Conservation (phyloP, 2,797 vertebrate species). For the Brotula barbata region DNA sequence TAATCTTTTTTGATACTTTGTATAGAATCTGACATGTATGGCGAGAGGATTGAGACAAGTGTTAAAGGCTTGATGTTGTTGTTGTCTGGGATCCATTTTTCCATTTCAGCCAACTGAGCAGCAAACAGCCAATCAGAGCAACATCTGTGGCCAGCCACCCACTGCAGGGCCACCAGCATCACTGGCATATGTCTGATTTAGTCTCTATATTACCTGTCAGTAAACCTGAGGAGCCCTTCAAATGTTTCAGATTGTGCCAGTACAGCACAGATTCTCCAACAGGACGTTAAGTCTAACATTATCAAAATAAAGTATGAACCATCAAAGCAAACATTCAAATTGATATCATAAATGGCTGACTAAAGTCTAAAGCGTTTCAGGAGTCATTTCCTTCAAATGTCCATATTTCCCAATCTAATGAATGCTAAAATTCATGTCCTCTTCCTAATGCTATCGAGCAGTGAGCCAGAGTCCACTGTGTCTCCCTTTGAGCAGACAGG, state of each 20-base stretch:
- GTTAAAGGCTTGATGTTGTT: conserved; percentile 50
- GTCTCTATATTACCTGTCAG: background rate
- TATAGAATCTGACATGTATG: conserved; percentile 71
- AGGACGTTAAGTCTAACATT: too few species aligned
- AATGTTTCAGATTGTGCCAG: too few species aligned
- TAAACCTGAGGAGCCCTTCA: background rate
- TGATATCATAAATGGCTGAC: too few species aligned
- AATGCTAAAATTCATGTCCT: too few species aligned
- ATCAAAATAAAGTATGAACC: too few species aligned
- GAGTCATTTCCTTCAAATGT: background rate
- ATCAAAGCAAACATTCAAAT: too few species aligned
- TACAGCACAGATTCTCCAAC: too few species aligned
- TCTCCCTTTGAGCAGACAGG: background rate
- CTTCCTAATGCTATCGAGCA: too few species aligned
- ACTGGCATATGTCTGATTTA: background rate
- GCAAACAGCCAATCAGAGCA: conserved; percentile 59
- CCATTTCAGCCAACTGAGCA: conserved; percentile 54
- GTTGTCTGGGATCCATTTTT: conserved; percentile 64
- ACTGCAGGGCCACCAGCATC: background rate
- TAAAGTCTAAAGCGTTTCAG: too few species aligned
- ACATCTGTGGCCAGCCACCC: conserved; percentile 30
- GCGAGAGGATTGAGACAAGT: conserved; percentile 54
- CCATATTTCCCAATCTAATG: too few species aligned
- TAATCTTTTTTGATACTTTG: conserved; percentile 77
- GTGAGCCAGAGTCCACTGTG: too few species aligned